Base-by-base conservation (phyloP, 2,888 invertebrate genomes). In the Pyrocoelia pectoralis region DNA sequence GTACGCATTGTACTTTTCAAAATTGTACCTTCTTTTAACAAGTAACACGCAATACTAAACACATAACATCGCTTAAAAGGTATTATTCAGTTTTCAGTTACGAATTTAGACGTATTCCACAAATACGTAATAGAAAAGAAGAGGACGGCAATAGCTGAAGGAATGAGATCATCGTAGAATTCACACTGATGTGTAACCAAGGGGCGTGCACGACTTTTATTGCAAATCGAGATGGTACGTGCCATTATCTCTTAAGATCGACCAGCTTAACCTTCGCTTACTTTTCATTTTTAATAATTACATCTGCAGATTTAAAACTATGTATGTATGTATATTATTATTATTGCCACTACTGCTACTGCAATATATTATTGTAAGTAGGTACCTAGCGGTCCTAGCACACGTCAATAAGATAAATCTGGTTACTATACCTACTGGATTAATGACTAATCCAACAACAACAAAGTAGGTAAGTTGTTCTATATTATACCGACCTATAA, bases 1-100 rank as follows among this genome's bases (percentile, higher is more conserved):
- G 41, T 29, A 58, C 58, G 58, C 58, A 58, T 58, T 58, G 58
- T 43, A 58, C 43, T 58, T 58, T 10, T 57, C 14, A 3, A 19
- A 15, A 33, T 13, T 50, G 24, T 8, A 28, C 24, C n/a, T 12
- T 13, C 43, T 14, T 17, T 9, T 10, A 18, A 28, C 13, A 29
- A 50, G 13, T 29, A 29, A 13, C 41, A 17, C 24, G 28, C 41
- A 17, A 41, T 10, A 50, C 41, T 51, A 28, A 46, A 46, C 38
- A 33, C 40, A 38, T 15, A 52, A 33, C 28, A 52, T 6, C 6
- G 3, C 28, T 41, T 43, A 12, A 14, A 40, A 58, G 33, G 38
- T 24, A 40, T 57, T 40, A 51, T 17, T 51, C 57, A 17, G 46
- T 29, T 51, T 58, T 58, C 41, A 52, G 51, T 58, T 46, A 58